phyloP scores from a whole-genome alignment of 2,113 vertebrate species.

The Seriola rivoliana region DNA sequence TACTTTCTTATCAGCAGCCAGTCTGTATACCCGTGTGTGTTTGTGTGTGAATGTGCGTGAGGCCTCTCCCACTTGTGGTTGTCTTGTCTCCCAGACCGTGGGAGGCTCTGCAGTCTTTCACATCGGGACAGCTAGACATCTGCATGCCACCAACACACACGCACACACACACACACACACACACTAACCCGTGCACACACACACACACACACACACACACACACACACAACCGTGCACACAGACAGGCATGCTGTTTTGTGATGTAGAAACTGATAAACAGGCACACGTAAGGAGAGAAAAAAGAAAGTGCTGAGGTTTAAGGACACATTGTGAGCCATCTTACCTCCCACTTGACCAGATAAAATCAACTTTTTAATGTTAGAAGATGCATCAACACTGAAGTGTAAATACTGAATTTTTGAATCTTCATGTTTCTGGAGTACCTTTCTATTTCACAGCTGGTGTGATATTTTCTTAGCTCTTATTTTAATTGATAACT shows the following conservation, averaged over 20 bases:
- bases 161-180: conserved; percentile 13
- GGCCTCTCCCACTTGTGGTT: conserved; percentile 82
- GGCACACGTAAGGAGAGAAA: not conserved
- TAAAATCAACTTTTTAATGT: conserved; percentile 22
- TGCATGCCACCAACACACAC: conserved; percentile 53
- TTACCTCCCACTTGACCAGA: conserved; percentile 39
- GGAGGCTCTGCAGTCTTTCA: conserved; percentile 78
- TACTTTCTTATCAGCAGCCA: conserved; percentile 18
- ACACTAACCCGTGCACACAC: not conserved
- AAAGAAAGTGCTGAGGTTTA: not conserved
- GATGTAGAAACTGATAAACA: not conserved
- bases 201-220: conserved; percentile 42
- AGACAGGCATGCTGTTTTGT: not conserved
- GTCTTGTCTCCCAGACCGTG: conserved; percentile 72
- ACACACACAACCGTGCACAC: conserved; percentile 12
- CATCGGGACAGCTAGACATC: conserved; percentile 53
- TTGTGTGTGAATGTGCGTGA: not conserved
- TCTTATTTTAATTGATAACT: not conserved
- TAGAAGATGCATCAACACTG: conserved; percentile 13
- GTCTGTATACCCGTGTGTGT: not conserved
- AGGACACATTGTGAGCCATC: conserved; percentile 1
- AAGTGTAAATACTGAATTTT: conserved; percentile 5
- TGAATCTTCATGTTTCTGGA: no score
- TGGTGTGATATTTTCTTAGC: no score
- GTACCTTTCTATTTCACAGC: not conserved